phyloP scores from a whole-genome alignment of 2,113 vertebrate species.

The Xenopus borealis region DNA sequence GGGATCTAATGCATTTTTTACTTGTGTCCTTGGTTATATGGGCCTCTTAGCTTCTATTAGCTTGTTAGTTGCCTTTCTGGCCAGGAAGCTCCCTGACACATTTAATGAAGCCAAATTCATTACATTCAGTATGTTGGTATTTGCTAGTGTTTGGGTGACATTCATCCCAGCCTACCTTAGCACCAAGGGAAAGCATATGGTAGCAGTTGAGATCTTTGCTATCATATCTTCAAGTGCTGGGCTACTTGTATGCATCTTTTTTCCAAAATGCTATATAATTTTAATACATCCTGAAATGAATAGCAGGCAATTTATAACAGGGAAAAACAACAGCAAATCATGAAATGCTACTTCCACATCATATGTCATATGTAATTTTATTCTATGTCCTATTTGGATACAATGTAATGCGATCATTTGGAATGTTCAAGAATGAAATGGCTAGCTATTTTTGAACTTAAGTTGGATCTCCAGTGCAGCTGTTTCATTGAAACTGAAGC shows the following conservation, averaged over 20 bases:
- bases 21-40: slow-evolving; percentile 39
- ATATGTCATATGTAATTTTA: too few species aligned
- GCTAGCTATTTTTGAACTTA: too few species aligned
- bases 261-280: slow-evolving; percentile 47
- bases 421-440: too few species aligned
- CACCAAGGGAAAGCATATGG: slow-evolving; percentile 40
- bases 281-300: slow-evolving; percentile 44
- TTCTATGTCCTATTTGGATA: too few species aligned
- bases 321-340: background rate
- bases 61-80: slow-evolving; percentile 43
- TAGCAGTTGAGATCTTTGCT: slow-evolving; percentile 47
- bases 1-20: slow-evolving; percentile 31
- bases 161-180: slow-evolving; percentile 37
- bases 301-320: slow-evolving; percentile 31
- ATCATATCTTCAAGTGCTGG: slow-evolving; percentile 44
- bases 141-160: slow-evolving; percentile 45
- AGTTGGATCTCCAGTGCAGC: too few species aligned
- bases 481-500: too few species aligned
- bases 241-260: slow-evolving; percentile 24
- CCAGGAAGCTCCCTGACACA: slow-evolving; percentile 44
- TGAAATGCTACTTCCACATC: too few species aligned
- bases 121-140: slow-evolving; percentile 48
- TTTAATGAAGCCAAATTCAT: slow-evolving; percentile 51
- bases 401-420: too few species aligned
- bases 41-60: slow-evolving; percentile 32